These are phyloP conservation scores for Halocynthia aurantium DNA, from an alignment of 23 tunicate species.

Conservation along the genomic window DNA sequence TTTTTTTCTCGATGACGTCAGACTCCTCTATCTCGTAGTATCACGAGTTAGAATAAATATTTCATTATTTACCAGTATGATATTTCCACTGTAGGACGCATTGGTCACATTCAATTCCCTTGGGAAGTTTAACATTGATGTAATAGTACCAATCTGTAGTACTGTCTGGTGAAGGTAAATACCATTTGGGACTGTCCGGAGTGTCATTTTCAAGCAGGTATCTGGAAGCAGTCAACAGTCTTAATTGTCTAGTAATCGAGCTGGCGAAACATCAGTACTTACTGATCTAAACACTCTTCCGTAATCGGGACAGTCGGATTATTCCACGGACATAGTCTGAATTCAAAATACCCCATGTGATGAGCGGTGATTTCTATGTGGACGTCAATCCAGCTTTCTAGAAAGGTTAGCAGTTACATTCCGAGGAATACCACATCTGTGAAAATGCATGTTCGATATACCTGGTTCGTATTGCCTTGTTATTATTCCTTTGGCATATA, in stretches of 20 bases:
- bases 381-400: conserved; percentile 32
- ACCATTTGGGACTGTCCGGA: neutral
- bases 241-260: neutral
- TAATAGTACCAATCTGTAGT: conserved; percentile 13
- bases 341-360: conserved; percentile 66
- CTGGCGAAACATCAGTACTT: conserved; percentile 1
- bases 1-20: too few species aligned
- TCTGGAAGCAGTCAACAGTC: conserved; percentile 1
- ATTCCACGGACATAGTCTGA: conserved; percentile 59
- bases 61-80: conserved; percentile 37
- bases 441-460: neutral
- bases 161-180: conserved; percentile 11
- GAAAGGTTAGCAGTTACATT: neutral
- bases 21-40: too few species aligned
- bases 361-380: conserved; percentile 70
- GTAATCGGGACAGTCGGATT: conserved; percentile 40
- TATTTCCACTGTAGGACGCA: conserved; percentile 83
- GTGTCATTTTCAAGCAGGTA: neutral
- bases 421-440: neutral
- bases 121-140: conserved; percentile 34
- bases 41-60: neutral
- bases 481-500: conserved; percentile 67
- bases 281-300: conserved; percentile 52
- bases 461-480: conserved; percentile 42
- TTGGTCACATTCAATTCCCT: conserved; percentile 40